phyloP scores from a whole-genome alignment of 1,140 invertebrate species.

The Drosophila arizonae region DNA sequence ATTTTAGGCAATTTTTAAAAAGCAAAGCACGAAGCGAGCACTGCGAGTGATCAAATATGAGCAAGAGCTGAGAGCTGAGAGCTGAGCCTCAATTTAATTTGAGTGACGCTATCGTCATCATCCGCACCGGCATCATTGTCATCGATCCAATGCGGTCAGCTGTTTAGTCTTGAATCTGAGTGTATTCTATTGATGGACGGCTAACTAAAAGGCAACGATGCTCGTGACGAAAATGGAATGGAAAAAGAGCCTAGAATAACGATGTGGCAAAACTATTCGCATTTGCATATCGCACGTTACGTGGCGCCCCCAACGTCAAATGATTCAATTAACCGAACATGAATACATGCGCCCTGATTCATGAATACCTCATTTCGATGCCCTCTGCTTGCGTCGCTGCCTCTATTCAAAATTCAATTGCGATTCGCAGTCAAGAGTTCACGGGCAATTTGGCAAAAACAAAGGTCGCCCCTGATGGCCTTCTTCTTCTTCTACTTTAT shows the following conservation, averaged over 20 bases:
- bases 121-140: not conserved
- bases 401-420: constrained; percentile 2
- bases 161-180: not conserved
- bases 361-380: not conserved
- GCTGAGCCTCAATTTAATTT: constrained; percentile 10
- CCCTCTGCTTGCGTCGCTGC: too few relatives aligned
- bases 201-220: not conserved
- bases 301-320: constrained; percentile 5
- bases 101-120: constrained; percentile 24
- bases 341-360: constrained; percentile 14
- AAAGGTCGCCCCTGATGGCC: constrained; percentile 17
- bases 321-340: constrained; percentile 40
- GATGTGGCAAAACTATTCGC: constrained; percentile 16
- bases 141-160: constrained; percentile 4
- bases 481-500: too few relatives aligned
- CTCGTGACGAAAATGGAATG: not conserved
- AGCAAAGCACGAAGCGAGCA: not conserved
- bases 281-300: constrained; percentile 34
- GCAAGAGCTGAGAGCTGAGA: constrained; percentile 1
- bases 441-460: constrained; percentile 51
- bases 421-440: constrained; percentile 39
- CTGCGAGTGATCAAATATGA: constrained; percentile 12
- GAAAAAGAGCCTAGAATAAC: not conserved
- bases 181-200: too few relatives aligned
- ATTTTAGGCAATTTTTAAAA: not conserved